Percentiles rank a stretch among this genome's conserved stretches.
These are phyloP conservation scores for Sceliomorpha sp. DNA, from an alignment of 2,888 invertebrate species.

Conservation along the genomic window DNA sequence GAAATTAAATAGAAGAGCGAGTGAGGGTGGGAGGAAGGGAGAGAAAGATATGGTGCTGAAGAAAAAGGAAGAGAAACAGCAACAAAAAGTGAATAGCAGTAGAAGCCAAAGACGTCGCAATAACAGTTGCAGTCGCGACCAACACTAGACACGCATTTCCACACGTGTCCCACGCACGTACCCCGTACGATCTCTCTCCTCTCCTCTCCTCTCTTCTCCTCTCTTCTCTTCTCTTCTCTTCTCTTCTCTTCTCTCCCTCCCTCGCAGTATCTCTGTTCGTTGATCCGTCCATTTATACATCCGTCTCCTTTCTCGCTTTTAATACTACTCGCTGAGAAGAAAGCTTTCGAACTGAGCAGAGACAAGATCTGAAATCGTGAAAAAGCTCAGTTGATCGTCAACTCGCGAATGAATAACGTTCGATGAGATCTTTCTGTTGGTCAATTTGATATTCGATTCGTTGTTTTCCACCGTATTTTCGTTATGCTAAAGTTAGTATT, in stretches of 20 bases:
- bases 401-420: constrained; percentile 40
- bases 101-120: constrained; percentile 37
- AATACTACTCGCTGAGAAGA: constrained; percentile 44
- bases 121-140: constrained; percentile 32
- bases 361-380: constrained; percentile 21
- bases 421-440: too few relatives aligned
- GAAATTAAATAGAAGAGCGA: too few relatives aligned
- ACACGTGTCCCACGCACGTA: constrained; percentile 27
- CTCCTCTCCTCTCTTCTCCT: constrained; percentile 7
- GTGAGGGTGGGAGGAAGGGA: too few relatives aligned
- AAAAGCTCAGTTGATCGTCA: constrained; percentile 52
- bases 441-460: too few relatives aligned
- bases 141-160: constrained; percentile 35
- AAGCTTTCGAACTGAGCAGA: constrained; percentile 52
- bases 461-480: too few relatives aligned
- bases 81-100: constrained; percentile 22
- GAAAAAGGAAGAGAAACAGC: not conserved
- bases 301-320: constrained; percentile 49
- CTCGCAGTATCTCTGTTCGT: constrained; percentile 42
- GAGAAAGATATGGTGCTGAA: too few relatives aligned
- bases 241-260: constrained; percentile 12
- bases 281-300: constrained; percentile 46
- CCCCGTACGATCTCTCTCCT: constrained; percentile 16
- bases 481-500: too few relatives aligned
- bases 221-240: constrained; percentile 42